These are phyloP conservation scores for Cataglyphis albicans DNA, from an alignment of 2,888 invertebrate genomes.

Conservation along the genomic window DNA sequence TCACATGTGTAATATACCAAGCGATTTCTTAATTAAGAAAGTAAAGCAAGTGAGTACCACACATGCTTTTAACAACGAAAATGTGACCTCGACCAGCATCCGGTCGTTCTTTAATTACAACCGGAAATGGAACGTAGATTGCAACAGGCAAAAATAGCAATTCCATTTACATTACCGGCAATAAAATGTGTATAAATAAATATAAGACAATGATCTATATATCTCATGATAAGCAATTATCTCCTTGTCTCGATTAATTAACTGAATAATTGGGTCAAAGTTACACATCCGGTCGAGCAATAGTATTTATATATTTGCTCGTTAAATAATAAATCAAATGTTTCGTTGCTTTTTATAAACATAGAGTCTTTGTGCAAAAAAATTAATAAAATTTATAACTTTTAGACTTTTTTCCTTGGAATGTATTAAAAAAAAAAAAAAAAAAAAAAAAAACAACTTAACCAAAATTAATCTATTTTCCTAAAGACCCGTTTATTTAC, in stretches of 20 bases:
- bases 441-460: too few species aligned
- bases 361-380: background rate
- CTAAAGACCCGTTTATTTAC: slow-evolving; percentile 4
- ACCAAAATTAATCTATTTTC: slow-evolving; percentile 6
- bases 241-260: slow-evolving; percentile 25
- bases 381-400: background rate
- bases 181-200: slow-evolving; percentile 22
- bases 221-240: slow-evolving; percentile 9
- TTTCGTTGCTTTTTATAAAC: background rate
- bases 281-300: slow-evolving; percentile 1
- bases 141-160: slow-evolving; percentile 35
- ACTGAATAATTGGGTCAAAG: slow-evolving; percentile 20
- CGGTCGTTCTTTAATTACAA: slow-evolving; percentile 63
- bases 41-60: slow-evolving; percentile 12
- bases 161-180: slow-evolving; percentile 2
- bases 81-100: slow-evolving; percentile 32
- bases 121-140: slow-evolving; percentile 63
- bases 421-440: background rate
- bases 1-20: background rate
- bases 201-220: background rate
- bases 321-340: background rate
- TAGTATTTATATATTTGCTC: background rate
- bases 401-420: background rate
- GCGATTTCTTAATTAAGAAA: slow-evolving; percentile 47
- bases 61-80: slow-evolving; percentile 33